A percentile compares a stretch with the other conserved stretches of the same genome.
Evolutionary conservation across 1,140 invertebrate species (phyloP).

Genomic region (Trissolcus basalis): DNA sequence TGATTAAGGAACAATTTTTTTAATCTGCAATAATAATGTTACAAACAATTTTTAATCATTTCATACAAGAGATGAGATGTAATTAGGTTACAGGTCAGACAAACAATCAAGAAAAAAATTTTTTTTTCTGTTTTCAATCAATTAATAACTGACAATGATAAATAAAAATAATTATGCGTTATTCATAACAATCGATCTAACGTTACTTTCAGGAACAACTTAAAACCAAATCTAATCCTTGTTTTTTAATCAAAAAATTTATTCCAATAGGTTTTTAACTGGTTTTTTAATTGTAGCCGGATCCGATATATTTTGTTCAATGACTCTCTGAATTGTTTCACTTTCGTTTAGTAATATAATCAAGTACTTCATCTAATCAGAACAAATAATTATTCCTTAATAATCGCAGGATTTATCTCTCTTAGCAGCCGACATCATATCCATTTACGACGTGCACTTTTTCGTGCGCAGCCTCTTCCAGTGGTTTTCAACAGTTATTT

Average conservation of each 20-base stretch:
- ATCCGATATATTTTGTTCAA: conserved; percentile 52
- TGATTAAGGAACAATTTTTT: conserved; percentile 34
- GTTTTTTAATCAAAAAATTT: conserved; percentile 73
- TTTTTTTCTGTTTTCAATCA: conserved; percentile 14
- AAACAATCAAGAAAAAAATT: conserved; percentile 21
- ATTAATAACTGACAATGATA: conserved; percentile 23
- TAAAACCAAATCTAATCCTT: conserved; percentile 66
- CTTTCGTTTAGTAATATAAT: conserved; percentile 56
- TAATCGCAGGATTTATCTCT: conserved; percentile 76
- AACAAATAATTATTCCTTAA: conserved; percentile 72
- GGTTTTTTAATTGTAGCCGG: conserved; percentile 71
- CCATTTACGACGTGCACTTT: conserved; percentile 73
- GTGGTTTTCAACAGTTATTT: conserved; percentile 70
- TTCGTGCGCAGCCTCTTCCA: conserved; percentile 69
- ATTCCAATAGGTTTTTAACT: conserved; percentile 74
- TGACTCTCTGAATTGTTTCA: conserved; percentile 61
- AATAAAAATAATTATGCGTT: conserved; percentile 49
- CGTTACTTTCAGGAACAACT: conserved; percentile 76
- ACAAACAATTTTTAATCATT: no score
- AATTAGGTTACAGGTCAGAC: conserved; percentile 36
- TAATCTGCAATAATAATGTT: background rate
- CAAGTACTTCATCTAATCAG: conserved; percentile 67
- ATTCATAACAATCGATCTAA: conserved; percentile 67
- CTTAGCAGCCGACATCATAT: conserved; percentile 75
- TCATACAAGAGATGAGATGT: conserved; percentile 8